Evolutionary conservation across 2,797 vertebrate genomes (phyloP).

Genomic region (Coregonus suidteri): DNA sequence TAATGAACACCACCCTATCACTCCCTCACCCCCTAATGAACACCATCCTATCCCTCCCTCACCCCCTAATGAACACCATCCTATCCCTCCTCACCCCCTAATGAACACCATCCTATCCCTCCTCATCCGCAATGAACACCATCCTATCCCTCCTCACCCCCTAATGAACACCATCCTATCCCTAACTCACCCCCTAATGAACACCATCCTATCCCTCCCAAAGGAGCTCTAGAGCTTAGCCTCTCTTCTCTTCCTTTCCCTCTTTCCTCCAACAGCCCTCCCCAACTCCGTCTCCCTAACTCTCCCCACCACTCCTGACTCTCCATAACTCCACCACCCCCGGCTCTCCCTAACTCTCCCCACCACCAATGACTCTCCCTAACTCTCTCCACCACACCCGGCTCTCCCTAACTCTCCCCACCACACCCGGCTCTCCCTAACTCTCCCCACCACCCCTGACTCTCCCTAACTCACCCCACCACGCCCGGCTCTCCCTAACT

Average conservation of each 20-base stretch:
- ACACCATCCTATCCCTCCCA: conserved; percentile 47
- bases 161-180: conserved; percentile 42
- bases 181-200: conserved; percentile 45
- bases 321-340: too few relatives aligned
- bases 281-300: conserved; percentile 3
- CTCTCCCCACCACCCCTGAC: not conserved
- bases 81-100: too few relatives aligned
- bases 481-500: not conserved
- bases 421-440: too few relatives aligned
- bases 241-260: conserved; percentile 31
- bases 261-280: conserved; percentile 62
- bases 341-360: too few relatives aligned
- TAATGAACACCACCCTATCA: too few relatives aligned
- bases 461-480: conserved; percentile 35
- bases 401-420: too few relatives aligned
- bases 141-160: conserved; percentile 54
- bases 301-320: too few relatives aligned
- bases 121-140: conserved; percentile 39
- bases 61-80: too few relatives aligned
- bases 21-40: conserved; percentile 42
- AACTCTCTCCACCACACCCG: too few relatives aligned
- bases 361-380: too few relatives aligned
- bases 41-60: too few relatives aligned
- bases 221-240: conserved; percentile 71
- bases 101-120: conserved; percentile 50